These are phyloP conservation scores for Mycalesis mineus DNA, from an alignment of 2,888 invertebrate species.

Conservation along the genomic window DNA sequence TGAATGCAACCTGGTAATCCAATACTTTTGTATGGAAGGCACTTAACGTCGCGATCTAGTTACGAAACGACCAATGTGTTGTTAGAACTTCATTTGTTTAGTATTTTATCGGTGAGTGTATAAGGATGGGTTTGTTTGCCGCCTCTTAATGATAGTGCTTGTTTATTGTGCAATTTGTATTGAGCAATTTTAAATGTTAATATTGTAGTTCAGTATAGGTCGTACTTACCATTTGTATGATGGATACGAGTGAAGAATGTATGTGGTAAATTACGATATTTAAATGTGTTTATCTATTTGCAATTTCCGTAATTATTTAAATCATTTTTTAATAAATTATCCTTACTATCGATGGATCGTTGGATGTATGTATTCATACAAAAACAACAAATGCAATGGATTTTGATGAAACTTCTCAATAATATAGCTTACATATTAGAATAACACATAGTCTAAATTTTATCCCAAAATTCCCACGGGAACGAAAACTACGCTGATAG, in stretches of 20 bases:
- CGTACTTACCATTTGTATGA: not conserved
- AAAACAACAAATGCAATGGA: no score
- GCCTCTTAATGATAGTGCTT: constrained; percentile 19
- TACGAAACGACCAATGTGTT: constrained; percentile 58
- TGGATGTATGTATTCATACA: no score
- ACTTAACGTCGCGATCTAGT: constrained; percentile 61
- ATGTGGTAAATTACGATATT: not conserved
- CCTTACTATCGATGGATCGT: no score
- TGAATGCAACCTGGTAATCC: constrained; percentile 74
- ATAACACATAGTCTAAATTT: no score
- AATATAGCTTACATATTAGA: no score
- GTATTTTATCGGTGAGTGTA: constrained; percentile 38
- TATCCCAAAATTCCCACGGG: no score
- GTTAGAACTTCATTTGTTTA: constrained; percentile 53
- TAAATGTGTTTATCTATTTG: no score
- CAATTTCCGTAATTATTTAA: no score
- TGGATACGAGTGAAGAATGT: not conserved
- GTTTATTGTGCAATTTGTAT: constrained; percentile 18
- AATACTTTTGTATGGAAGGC: constrained; percentile 78
- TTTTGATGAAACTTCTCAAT: no score
- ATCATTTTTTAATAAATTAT: no score
- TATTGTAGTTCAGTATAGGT: not conserved
- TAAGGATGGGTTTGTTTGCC: constrained; percentile 30
- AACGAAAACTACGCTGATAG: no score
- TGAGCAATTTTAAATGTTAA: constrained; percentile 31